Percentiles rank a stretch among this genome's conserved stretches.
These are phyloP conservation scores for Nebria salina DNA, from an alignment of 2,888 invertebrate genomes.

Conservation along the genomic window DNA sequence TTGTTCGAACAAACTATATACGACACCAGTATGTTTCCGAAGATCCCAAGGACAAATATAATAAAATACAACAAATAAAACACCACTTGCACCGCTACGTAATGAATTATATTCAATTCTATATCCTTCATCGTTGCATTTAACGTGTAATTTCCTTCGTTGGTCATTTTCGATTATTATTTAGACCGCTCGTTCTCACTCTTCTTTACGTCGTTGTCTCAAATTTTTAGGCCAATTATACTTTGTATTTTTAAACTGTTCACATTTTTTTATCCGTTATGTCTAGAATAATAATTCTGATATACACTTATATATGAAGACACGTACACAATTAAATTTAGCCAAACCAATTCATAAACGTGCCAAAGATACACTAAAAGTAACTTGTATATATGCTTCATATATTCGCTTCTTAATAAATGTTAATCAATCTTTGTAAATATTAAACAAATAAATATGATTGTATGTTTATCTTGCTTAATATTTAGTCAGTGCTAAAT, in stretches of 20 bases:
- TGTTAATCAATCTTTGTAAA: background rate
- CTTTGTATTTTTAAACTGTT: background rate
- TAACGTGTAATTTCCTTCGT: conserved; percentile 19
- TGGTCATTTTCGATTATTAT: background rate
- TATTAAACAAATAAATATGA: background rate
- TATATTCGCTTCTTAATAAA: background rate
- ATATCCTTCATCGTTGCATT: conserved; percentile 47
- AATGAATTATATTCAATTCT: conserved; percentile 67
- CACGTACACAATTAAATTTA: background rate
- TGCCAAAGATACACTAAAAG: background rate
- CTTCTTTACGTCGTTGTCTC: conserved; percentile 2
- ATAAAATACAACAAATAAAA: conserved; percentile 78
- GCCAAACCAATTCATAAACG: background rate
- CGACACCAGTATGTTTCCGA: conserved; percentile 85
- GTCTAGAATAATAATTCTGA: background rate
- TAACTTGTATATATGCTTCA: background rate
- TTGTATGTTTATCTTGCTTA: background rate
- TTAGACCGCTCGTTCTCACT: background rate
- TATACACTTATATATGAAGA: background rate
- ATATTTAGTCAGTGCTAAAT: too few relatives aligned
- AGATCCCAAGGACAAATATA: conserved; percentile 83
- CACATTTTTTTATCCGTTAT: background rate
- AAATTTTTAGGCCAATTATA: background rate
- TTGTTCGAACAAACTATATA: conserved; percentile 85
- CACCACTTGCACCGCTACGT: conserved; percentile 71